Base-by-base conservation (phyloP, 2,113 vertebrate species). In the Phycodurus eques region DNA sequence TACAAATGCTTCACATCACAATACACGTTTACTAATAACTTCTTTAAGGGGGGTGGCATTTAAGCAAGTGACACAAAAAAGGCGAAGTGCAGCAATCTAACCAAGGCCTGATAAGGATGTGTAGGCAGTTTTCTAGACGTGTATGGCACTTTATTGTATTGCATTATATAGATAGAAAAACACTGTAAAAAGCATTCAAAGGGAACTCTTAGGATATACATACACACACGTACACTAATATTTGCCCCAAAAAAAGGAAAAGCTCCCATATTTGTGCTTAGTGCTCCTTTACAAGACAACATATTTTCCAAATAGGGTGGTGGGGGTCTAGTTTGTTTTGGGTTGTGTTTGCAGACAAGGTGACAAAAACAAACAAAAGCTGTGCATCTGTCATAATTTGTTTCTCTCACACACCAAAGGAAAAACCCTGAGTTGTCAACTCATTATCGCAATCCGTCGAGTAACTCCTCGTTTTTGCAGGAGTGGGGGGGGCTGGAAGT, bases 71-170 rank as follows among this genome's bases (percentile, higher is more conserved):
- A 87, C 75, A 86, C 77, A 75, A 86, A 83, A 85, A 88, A 87
- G 80, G 85, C 83, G 15, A 89, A 88, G 79, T 91, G 88, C 88
- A 91, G 88, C 83, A 88, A 88, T 89, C 86, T 89, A 91, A 89
- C 87, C 87, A 91, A 91, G 90, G 90, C 89, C 90, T 90, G 88
- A 89, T 89, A 90, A 87, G 86, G 78, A 86, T 84, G 85, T 88
- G 84, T 91, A 89, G 91, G 91, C 91, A 92, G 91, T 92, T 91
- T 66, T 90, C 87, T 91, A 91, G 83, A 90, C 84, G 84, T 88
- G 87, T 90, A 91, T 91, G 86, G 90, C 89, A 90, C 90, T 90
- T 89, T 88, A 87, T 91, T 90, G 89, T 87, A 90, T 89, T 90
- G 86, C 90, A 90, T 90, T 88, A 35, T 19, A 61, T 61, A 61